Evolutionary conservation across 2,113 vertebrate species (phyloP).

Genomic region (Nannospalax galili): DNA sequence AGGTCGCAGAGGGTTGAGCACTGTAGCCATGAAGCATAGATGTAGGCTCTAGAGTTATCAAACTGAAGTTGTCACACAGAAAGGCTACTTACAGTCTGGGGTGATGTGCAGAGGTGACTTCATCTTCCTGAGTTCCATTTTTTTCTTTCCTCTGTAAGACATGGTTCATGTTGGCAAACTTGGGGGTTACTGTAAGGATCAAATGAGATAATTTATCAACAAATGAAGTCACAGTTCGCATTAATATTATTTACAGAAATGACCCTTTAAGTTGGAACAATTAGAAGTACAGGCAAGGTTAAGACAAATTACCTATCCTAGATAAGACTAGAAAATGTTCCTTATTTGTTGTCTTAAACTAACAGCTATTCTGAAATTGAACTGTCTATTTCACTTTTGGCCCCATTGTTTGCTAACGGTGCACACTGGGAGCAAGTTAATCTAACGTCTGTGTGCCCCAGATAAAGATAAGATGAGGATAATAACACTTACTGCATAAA

Average conservation of each 20-base stretch:
- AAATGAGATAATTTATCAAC: background rate
- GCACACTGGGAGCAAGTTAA: background rate
- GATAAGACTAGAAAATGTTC: conserved; percentile 21
- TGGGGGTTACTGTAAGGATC: conserved; percentile 38
- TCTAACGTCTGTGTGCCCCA: background rate
- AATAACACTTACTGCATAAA: conserved; percentile 22
- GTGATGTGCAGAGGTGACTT: background rate
- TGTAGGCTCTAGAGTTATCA: background rate
- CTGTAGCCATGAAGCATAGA: background rate
- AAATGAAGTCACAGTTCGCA: conserved; percentile 48
- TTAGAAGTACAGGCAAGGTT: background rate
- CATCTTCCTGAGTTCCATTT: background rate
- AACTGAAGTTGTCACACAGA: background rate
- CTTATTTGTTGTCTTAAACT: conserved; percentile 41
- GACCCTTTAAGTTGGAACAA: conserved; percentile 2
- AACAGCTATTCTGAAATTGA: background rate
- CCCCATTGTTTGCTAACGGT: background rate
- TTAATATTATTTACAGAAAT: conserved; percentile 33
- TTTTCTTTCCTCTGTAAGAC: conserved; percentile 27
- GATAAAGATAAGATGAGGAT: background rate
- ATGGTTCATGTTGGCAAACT: background rate
- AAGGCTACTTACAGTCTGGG: background rate
- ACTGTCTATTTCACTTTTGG: conserved; percentile 34
- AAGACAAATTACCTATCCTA: background rate
- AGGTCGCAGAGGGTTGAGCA: background rate